A percentile compares a stretch with the other conserved stretches of the same genome.
These are phyloP conservation scores for Eristalis tenax DNA, from an alignment of 2,888 invertebrate genomes.

Conservation along the genomic window DNA sequence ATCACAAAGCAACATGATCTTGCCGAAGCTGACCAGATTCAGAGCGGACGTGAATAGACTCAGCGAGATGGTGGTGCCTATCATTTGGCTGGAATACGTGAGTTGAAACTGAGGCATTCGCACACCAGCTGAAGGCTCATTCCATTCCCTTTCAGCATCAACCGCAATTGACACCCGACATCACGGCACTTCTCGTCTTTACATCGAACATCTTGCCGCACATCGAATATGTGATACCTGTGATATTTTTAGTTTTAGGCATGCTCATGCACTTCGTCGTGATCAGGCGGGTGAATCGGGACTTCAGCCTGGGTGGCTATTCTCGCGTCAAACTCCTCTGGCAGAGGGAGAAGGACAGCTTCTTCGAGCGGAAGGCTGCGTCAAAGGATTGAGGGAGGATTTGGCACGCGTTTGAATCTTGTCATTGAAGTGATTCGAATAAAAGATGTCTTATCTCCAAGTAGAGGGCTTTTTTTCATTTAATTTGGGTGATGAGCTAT, in stretches of 20 bases:
- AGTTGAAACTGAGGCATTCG: slow-evolving; percentile 71
- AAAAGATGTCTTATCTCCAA: not conserved
- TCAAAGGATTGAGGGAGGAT: not conserved
- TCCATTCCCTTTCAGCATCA: slow-evolving; percentile 83
- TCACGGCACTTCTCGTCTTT: slow-evolving; percentile 82
- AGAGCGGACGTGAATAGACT: slow-evolving; percentile 82
- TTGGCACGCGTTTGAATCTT: too few relatives aligned
- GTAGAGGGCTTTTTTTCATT: too few relatives aligned
- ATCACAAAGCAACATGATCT: slow-evolving; percentile 85
- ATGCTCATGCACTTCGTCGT: slow-evolving; percentile 35
- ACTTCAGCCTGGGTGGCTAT: slow-evolving; percentile 55
- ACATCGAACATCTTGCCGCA: slow-evolving; percentile 83
- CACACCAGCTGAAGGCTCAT: not conserved
- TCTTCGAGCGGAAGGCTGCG: not conserved
- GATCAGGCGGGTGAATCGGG: slow-evolving; percentile 38
- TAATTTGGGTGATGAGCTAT: too few relatives aligned
- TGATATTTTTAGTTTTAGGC: slow-evolving; percentile 65
- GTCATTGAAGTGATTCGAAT: not conserved
- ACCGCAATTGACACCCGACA: slow-evolving; percentile 83
- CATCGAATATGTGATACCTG: slow-evolving; percentile 77
- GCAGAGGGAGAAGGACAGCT: slow-evolving; percentile 23
- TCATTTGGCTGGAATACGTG: slow-evolving; percentile 88
- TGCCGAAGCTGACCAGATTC: slow-evolving; percentile 83
- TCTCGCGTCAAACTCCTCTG: slow-evolving; percentile 51
- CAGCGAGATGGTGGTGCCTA: slow-evolving; percentile 84